phyloP scores from a whole-genome alignment of 2,888 invertebrate species.

The Resseliella maxima region DNA sequence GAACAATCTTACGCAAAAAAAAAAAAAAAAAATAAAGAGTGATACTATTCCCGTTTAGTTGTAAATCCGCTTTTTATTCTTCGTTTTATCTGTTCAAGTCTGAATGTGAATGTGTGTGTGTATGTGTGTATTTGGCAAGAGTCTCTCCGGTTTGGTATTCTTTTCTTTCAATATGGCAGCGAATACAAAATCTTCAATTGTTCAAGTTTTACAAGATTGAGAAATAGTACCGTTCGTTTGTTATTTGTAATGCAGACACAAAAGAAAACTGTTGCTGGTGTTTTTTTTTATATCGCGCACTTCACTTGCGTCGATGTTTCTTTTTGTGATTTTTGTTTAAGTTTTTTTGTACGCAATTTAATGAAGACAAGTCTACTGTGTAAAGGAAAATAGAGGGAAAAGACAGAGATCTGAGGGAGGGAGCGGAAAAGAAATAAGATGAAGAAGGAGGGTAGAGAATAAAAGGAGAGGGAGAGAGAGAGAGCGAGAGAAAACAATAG shows the following conservation, averaged over 20 bases:
- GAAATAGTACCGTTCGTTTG: conserved; percentile 48
- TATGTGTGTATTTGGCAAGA: background rate
- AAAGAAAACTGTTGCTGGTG: conserved; percentile 4
- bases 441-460: too few species aligned
- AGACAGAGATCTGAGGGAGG: too few species aligned
- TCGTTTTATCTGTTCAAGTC: background rate
- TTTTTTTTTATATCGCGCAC: background rate
- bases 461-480: too few species aligned
- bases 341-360: background rate
- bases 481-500: too few species aligned
- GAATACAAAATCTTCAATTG: conserved; percentile 31
- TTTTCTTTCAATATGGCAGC: background rate
- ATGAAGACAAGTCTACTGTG: background rate
- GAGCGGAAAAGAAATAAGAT: too few species aligned
- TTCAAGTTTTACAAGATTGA: conserved; percentile 29
- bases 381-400: too few species aligned
- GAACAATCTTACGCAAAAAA: background rate
- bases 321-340: background rate
- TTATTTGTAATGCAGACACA: conserved; percentile 24
- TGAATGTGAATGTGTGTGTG: too few species aligned
- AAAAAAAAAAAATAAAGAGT: background rate
- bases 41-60: conserved; percentile 30
- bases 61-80: background rate
- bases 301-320: background rate
- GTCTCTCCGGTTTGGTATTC: background rate